phyloP scores from a whole-genome alignment of 1,140 invertebrate species.

The Saccostrea glomerata region DNA sequence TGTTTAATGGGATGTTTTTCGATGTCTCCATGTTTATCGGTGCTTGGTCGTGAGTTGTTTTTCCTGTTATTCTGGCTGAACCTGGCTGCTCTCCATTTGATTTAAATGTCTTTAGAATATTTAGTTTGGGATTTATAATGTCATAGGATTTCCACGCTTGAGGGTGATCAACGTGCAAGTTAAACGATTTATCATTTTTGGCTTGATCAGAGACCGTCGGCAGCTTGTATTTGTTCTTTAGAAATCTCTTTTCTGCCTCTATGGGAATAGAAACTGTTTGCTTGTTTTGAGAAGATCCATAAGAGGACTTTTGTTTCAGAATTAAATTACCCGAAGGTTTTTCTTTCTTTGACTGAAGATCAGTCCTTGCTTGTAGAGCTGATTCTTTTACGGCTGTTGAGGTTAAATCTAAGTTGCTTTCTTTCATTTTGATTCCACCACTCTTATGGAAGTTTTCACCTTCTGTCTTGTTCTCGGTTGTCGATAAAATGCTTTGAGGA shows the following conservation, averaged over 20 bases:
- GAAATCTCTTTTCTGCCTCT: conserved; percentile 18
- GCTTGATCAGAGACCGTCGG: not conserved
- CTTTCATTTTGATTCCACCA: not conserved
- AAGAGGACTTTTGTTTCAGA: not conserved
- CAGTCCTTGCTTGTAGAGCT: not conserved
- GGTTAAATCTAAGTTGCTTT: too few relatives aligned
- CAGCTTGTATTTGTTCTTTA: not conserved
- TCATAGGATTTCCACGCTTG: conserved; percentile 24
- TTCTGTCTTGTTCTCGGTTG: not conserved
- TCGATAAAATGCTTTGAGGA: not conserved
- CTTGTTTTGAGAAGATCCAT: not conserved
- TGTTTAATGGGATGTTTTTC: not conserved
- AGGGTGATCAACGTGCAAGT: conserved; percentile 6
- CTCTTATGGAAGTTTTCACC: not conserved
- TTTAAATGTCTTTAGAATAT: not conserved
- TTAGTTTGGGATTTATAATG: not conserved
- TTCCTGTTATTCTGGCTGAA: not conserved
- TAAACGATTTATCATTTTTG: not conserved
- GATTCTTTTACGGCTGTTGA: not conserved
- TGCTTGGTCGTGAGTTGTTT: not conserved
- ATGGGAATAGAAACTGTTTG: conserved; percentile 18
- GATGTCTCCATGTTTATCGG: not conserved
- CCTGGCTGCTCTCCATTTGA: not conserved
- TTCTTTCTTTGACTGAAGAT: not conserved
- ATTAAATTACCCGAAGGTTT: not conserved